Evolutionary conservation across 1,140 invertebrate genomes (phyloP).

Genomic region (Drosophila sturtevanti): DNA sequence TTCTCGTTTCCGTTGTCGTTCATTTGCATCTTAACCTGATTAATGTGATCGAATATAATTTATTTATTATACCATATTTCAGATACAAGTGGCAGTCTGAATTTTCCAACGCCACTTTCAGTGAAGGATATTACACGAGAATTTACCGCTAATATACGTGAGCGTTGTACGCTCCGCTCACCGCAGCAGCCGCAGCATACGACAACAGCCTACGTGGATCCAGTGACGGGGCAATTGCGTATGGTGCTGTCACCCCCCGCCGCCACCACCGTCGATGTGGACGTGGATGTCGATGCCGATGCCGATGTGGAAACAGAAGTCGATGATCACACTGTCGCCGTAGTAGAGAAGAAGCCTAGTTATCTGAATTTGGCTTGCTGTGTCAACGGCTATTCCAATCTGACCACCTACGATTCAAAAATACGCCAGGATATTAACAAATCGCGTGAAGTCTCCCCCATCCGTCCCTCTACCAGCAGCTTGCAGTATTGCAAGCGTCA

Average conservation of each 20-base stretch:
- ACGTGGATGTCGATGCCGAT: constrained; percentile 19
- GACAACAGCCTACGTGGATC: constrained; percentile 41
- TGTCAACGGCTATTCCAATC: constrained; percentile 93
- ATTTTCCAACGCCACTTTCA: constrained; percentile 84
- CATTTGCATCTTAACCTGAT: constrained; percentile 10
- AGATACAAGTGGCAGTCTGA: constrained; percentile 84
- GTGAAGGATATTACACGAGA: constrained; percentile 85
- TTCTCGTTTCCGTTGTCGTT: constrained; percentile 16
- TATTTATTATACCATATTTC: constrained; percentile 12
- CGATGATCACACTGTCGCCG: constrained; percentile 4
- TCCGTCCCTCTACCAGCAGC: constrained; percentile 84
- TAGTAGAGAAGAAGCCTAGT: constrained; percentile 86
- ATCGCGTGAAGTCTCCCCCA: constrained; percentile 88
- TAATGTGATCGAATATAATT: neutral
- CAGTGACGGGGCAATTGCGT: constrained; percentile 50
- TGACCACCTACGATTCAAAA: constrained; percentile 92
- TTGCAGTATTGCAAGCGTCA: constrained; percentile 86
- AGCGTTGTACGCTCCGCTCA: constrained; percentile 76
- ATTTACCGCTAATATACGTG: constrained; percentile 84
- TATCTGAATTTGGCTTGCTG: constrained; percentile 94
- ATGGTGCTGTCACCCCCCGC: constrained; percentile 65
- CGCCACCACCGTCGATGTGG: constrained; percentile 10
- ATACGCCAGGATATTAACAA: constrained; percentile 87
- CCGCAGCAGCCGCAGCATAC: constrained; percentile 46
- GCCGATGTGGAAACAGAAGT: constrained; percentile 3